Base-by-base conservation (phyloP, 1,140 invertebrate species). In the Muscidifurax raptorellus region DNA sequence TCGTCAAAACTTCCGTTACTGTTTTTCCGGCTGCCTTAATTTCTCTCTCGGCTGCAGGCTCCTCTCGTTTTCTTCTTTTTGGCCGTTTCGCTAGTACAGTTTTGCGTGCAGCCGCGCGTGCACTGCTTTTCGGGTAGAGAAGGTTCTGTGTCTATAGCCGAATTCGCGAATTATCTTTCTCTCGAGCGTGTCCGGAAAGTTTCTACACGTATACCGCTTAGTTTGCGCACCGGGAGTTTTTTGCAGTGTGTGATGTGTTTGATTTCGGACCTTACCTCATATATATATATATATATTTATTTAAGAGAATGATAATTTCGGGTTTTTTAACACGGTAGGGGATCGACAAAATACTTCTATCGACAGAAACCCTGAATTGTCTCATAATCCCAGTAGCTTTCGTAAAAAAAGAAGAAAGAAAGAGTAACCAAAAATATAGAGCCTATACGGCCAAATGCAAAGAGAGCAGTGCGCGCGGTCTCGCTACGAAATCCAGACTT, bases 21-120 rank as follows among this genome's bases (percentile, higher is more conserved):
- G 27, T 52, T 78, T 78, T 71, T 32, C 76, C 69, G 67, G 28
- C 30, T 67, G 40, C 77, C 69, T 40, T 52, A 52, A 81, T 59
- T 80, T 47, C 36, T 72, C 32, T 75, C 1, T 59, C n/a, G n/a
- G n/a, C n/a, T n/a, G n/a, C n/a, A n/a, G n/a, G n/a, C n/a, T n/a
- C n/a, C 27, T 82, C 75, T 77, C 77, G 82, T 87, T 83, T 83
- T 82, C 67, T 80, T 47, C 36, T 72, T 75, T 4, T 59, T 86
- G 86, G 36, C 82, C 85, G 78, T 88, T 67, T 67, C 69, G 71
- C 71, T 40, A 83, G 69, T 80, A 9, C 47, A 27, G n/a, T 36
- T 81, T 81, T 80, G 78, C 79, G 22, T 67, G 78, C 47, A 47
- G 22, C 80, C 13, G 10, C 44, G 40, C 79, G 4, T 30, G 71